phyloP scores from a whole-genome alignment of 2,888 invertebrate genomes.

The Rhagonycha fulva region DNA sequence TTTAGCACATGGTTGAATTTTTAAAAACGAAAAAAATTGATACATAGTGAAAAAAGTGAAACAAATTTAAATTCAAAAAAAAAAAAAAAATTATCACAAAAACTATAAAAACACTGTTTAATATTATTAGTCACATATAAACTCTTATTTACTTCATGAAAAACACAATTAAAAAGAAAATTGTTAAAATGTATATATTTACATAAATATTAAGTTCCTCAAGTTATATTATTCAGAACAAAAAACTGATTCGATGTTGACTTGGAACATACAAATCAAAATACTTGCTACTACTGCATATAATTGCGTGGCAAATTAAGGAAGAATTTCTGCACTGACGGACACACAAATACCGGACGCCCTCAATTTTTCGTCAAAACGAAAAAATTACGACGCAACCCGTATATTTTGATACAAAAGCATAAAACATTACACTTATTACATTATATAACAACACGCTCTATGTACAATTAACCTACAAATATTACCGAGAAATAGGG shows the following conservation, averaged over 20 bases:
- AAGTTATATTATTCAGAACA: background rate
- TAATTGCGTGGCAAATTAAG: background rate
- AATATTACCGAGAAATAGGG: slow-evolving; percentile 17
- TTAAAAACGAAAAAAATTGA: background rate
- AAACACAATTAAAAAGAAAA: background rate
- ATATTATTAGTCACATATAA: background rate
- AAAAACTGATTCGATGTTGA: background rate
- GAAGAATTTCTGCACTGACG: slow-evolving; percentile 1
- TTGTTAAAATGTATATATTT: background rate
- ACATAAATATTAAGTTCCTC: background rate
- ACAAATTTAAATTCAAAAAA: background rate
- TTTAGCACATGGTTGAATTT: background rate
- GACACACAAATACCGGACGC: background rate
- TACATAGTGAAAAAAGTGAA: no score
- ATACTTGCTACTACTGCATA: background rate
- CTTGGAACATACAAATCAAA: background rate
- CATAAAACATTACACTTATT: slow-evolving; percentile 7
- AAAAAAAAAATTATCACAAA: background rate
- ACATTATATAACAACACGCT: slow-evolving; percentile 5
- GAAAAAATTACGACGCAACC: background rate
- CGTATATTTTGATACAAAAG: slow-evolving; percentile 5
- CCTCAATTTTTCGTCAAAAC: background rate
- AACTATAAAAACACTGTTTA: background rate
- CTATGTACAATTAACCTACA: slow-evolving; percentile 29
- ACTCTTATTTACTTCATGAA: background rate